phyloP scores from a whole-genome alignment of 2,113 vertebrate species.

The Pomatorhinus ruficollis region DNA sequence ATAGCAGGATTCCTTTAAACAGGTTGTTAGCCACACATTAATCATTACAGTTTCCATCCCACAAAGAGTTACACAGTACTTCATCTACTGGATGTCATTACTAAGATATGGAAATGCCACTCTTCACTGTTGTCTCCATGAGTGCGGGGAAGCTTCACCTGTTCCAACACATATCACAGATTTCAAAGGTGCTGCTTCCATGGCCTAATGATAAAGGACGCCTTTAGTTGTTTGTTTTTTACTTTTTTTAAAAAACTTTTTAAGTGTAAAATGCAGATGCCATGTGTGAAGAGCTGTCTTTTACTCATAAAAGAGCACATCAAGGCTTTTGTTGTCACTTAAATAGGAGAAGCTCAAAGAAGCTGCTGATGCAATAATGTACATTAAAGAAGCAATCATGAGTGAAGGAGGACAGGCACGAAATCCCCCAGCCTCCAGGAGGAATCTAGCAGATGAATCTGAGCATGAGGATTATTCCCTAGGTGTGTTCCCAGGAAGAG shows the following conservation, averaged over 20 bases:
- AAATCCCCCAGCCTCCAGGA: neutral
- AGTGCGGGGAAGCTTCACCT: neutral
- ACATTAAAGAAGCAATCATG: neutral
- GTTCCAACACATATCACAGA: neutral
- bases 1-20: neutral
- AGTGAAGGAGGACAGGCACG: neutral
- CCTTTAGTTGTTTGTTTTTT: fast-evolving
- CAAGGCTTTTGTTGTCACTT: neutral
- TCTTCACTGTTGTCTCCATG: neutral
- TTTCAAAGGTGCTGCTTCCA: neutral
- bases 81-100: neutral
- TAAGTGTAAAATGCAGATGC: neutral
- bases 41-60: neutral
- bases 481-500: neutral
- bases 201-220: neutral
- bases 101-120: neutral
- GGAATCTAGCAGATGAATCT: neutral
- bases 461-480: neutral
- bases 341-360: neutral
- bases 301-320: neutral
- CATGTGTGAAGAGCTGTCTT: neutral
- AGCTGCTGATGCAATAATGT: neutral
- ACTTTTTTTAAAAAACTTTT: neutral
- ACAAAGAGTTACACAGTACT: neutral
- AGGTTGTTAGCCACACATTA: neutral